Percentiles rank a stretch among this genome's conserved stretches.
phyloP scores from a whole-genome alignment of 2,888 invertebrate genomes.

The Caenorhabditis zanzibari region DNA sequence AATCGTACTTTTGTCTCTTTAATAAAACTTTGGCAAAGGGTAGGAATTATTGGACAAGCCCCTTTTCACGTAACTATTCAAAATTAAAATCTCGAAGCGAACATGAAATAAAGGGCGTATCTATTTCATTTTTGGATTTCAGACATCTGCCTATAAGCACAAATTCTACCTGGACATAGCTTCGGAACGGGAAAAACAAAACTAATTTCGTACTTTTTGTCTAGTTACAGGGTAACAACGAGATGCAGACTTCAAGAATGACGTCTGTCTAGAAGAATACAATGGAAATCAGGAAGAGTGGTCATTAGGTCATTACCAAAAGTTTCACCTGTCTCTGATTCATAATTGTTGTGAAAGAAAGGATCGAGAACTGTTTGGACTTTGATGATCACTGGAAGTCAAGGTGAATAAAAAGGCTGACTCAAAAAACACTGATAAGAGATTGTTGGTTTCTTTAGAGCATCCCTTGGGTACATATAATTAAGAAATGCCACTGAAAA shows the following conservation, averaged over 20 bases:
- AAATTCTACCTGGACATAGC: not conserved
- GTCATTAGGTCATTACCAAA: not conserved
- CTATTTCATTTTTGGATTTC: not conserved
- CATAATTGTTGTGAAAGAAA: not conserved
- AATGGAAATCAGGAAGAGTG: not conserved
- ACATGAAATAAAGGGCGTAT: too few species aligned
- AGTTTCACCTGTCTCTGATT: slow-evolving; percentile 15
- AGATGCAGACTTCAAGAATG: not conserved
- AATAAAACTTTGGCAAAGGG: too few species aligned
- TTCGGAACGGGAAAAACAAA: slow-evolving; percentile 14
- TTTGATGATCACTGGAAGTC: not conserved
- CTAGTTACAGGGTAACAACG: not conserved
- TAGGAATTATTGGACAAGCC: too few species aligned
- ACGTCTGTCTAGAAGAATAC: not conserved
- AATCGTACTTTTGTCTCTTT: not conserved
- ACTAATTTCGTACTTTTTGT: slow-evolving; percentile 16
- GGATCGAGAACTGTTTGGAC: not conserved
- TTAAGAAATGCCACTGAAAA: too few species aligned
- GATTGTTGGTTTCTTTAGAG: too few species aligned
- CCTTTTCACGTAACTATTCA: too few species aligned
- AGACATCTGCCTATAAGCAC: slow-evolving; percentile 9
- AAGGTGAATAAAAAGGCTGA: not conserved
- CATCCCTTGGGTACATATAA: too few species aligned
- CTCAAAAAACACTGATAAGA: too few species aligned
- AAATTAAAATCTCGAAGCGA: too few species aligned